Conservation (phyloP, 2,113 vertebrate species). For the Limnothrissa miodon region DNA sequence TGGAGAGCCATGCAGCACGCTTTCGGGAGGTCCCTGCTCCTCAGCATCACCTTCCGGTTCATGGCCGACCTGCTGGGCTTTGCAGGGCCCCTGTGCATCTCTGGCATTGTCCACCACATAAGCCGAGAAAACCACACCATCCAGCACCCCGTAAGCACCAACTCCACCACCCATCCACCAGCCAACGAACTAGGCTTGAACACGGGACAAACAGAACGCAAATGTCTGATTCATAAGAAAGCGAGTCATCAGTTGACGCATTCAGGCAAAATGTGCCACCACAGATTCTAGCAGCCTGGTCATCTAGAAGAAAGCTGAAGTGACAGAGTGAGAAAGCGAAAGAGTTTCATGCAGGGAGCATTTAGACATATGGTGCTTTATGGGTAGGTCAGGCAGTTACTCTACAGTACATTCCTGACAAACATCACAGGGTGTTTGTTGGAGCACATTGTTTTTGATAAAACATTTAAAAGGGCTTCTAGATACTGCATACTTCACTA, state of each 20-base stretch:
- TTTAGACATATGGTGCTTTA: neutral
- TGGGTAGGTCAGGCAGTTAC: neutral
- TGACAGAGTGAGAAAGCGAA: neutral
- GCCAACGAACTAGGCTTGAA: neutral
- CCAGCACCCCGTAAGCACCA: slow-evolving; percentile 77
- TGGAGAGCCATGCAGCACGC: slow-evolving; percentile 89
- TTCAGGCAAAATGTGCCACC: neutral
- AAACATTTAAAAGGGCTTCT: neutral
- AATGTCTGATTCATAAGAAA: neutral
- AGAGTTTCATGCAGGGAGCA: neutral
- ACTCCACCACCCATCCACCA: neutral
- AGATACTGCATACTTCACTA: too few species aligned
- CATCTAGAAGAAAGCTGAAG: neutral
- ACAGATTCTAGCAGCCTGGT: neutral
- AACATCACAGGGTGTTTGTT: neutral
- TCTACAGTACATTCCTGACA: neutral
- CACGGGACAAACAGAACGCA: neutral
- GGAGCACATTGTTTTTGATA: neutral
- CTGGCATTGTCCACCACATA: slow-evolving; percentile 93
- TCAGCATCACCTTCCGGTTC: slow-evolving; percentile 94
- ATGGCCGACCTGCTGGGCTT: slow-evolving; percentile 94
- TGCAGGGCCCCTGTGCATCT: slow-evolving; percentile 91
- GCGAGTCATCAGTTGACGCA: neutral
- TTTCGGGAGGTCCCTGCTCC: slow-evolving; percentile 87
- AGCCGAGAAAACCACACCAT: slow-evolving; percentile 85